Conservation (phyloP, 2,797 vertebrate genomes). For the Lophotriccus pileatus region DNA sequence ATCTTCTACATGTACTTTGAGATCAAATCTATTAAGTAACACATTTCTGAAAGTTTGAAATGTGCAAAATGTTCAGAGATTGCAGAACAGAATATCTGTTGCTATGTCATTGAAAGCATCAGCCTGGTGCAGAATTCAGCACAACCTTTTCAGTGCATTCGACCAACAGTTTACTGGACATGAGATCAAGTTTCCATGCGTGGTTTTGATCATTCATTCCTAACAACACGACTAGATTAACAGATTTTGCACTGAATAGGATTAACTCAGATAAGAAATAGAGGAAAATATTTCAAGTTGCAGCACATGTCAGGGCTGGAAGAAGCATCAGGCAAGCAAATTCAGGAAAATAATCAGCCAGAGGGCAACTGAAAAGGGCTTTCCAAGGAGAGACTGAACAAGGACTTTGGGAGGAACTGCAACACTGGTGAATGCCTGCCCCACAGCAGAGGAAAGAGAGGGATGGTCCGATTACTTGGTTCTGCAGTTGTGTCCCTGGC, state of each 20-base stretch:
- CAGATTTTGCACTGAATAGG: background rate
- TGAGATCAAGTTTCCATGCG: background rate
- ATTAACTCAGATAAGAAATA: background rate
- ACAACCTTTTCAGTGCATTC: background rate
- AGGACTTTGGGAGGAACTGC: background rate
- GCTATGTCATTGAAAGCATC: rapidly evolving
- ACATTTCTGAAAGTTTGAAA: background rate
- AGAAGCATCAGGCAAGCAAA: background rate
- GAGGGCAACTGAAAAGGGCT: background rate
- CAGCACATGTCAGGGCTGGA: background rate
- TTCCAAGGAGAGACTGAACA: background rate
- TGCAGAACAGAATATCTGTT: background rate
- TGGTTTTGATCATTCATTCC: background rate
- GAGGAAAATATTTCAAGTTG: background rate
- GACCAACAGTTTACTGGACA: background rate
- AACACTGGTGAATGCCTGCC: background rate
- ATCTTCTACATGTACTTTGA: background rate
- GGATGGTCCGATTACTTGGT: background rate
- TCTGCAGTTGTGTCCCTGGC: background rate
- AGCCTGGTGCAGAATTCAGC: background rate
- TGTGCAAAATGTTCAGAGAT: background rate
- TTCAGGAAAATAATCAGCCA: background rate
- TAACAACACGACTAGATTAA: background rate
- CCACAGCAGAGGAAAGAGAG: too few relatives aligned
- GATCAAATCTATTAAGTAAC: background rate